Conservation (phyloP, 2,888 invertebrate genomes). For the Drosophila nr. perissopoda region DNA sequence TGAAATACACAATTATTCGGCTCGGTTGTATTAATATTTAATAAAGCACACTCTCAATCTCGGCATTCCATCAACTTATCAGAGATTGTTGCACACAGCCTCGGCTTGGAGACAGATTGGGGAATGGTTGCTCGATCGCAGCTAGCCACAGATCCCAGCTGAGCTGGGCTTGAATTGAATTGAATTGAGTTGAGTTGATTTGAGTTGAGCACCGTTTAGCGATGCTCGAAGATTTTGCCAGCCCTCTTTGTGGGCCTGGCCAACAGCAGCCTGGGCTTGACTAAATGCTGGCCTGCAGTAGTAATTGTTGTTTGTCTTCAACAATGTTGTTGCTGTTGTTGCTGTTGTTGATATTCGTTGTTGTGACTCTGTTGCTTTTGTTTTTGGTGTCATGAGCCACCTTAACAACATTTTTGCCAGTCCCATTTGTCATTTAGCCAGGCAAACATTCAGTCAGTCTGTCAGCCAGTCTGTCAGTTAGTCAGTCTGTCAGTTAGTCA, state of each 20-base stretch:
- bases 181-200: constrained; percentile 6
- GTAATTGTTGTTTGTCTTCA: constrained; percentile 60
- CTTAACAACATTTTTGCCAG: constrained; percentile 81
- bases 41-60: constrained; percentile 28
- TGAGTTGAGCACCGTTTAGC: constrained; percentile 41
- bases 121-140: constrained; percentile 26
- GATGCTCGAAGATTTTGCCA: constrained; percentile 41
- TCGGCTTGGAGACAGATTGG: constrained; percentile 34
- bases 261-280: constrained; percentile 72
- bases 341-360: constrained; percentile 15
- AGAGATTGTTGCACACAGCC: constrained; percentile 28
- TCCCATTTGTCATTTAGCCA: constrained; percentile 74
- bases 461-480: constrained; percentile 39
- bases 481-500: constrained; percentile 10
- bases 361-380: constrained; percentile 1
- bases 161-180: neutral
- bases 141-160: constrained; percentile 27
- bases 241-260: constrained; percentile 62
- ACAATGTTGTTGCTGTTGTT: constrained; percentile 34
- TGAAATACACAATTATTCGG: constrained; percentile 8
- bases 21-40: constrained; percentile 40
- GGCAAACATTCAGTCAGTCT: constrained; percentile 31
- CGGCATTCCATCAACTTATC: constrained; percentile 37
- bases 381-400: constrained; percentile 78
- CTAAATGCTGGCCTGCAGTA: constrained; percentile 68